Evolutionary conservation across 2,797 vertebrate genomes (phyloP), one percentile per base, ranked within the genome.

Genomic region (Gouania willdenowi): DNA sequence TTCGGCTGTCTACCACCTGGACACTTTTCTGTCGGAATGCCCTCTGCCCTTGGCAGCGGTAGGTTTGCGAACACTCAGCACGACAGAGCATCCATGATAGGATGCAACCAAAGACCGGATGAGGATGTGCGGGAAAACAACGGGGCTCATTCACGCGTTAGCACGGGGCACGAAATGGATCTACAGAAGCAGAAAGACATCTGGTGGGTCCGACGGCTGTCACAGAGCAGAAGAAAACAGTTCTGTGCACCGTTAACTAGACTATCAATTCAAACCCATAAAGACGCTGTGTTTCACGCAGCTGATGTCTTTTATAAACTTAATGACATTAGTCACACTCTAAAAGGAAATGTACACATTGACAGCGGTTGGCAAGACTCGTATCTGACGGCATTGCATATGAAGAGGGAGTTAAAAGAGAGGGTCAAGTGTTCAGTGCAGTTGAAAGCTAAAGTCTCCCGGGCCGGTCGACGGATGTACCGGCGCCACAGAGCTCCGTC

Each of bases 401-500:
- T 84, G 5, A 87, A 71, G 29, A 26, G 0, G 0, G 57, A 69
- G 20, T 43, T 92, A 2, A 69, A 77, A 25, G 60, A 77, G 6
- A 63, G 23, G 20, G 11, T 56, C 0, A 47, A 66, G 0, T 29
- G 40, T 4, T 8, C 87, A 25, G 59, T 76, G 8, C 13, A 26
- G 3, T 50, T 90, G 15, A 80, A 71, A 30, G 71, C 60, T 21
- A 88, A 85, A 47, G 5, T 87, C 8, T 51, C 57, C 19, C 60
- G 54, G 19, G 51, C 85, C 2, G 54, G 72, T 7, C 85, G 82
- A 66, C 92, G 84, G 50, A 85, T 91, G 25, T 61, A 68, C 35
- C 79, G 92, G 12, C 49, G 70, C 6, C 83, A 51, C 26, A 78
- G 86, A 31, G 40, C 51, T 15, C 81, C 66, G 44, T 83, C 71